Conservation (phyloP, 2,888 invertebrate species). For the Cacoxenus indagator region DNA sequence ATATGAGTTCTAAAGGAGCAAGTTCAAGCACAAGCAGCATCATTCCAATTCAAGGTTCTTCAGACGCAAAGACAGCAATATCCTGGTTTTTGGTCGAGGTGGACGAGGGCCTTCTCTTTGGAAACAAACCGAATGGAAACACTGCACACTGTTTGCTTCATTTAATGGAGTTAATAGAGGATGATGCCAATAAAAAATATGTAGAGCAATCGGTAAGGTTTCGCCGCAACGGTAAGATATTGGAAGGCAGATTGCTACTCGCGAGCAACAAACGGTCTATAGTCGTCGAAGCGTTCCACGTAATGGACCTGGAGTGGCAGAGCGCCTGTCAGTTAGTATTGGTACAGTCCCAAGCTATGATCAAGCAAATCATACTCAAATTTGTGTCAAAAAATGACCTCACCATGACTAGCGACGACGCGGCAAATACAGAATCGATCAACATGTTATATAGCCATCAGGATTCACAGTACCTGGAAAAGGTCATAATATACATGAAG, state of each 20-base stretch:
- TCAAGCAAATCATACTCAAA: constrained; percentile 43
- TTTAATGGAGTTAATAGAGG: constrained; percentile 58
- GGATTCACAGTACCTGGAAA: constrained; percentile 44
- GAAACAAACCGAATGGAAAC: constrained; percentile 35
- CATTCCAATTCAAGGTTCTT: background rate
- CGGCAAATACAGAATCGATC: constrained; percentile 25
- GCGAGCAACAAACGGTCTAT: constrained; percentile 54
- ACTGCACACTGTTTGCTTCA: constrained; percentile 48
- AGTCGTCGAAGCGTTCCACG: constrained; percentile 44
- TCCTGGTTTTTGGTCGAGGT: constrained; percentile 63
- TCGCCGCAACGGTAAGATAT: constrained; percentile 38
- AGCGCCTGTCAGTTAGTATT: constrained; percentile 33
- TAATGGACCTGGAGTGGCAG: constrained; percentile 39
- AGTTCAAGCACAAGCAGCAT: constrained; percentile 54
- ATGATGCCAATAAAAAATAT: constrained; percentile 48
- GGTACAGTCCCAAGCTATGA: constrained; percentile 48
- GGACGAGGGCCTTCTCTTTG: constrained; percentile 44
- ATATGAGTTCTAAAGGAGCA: too few relatives aligned
- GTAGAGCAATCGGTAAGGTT: constrained; percentile 51
- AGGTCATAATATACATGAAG: constrained; percentile 49
- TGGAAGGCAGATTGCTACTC: constrained; percentile 51
- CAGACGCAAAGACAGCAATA: constrained; percentile 42
- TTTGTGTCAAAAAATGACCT: constrained; percentile 41
- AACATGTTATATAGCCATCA: constrained; percentile 47
- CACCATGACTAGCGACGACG: constrained; percentile 38